These are phyloP conservation scores for Charadrius vociferus DNA, from an alignment of 2,113 vertebrate species.

Conservation along the genomic window DNA sequence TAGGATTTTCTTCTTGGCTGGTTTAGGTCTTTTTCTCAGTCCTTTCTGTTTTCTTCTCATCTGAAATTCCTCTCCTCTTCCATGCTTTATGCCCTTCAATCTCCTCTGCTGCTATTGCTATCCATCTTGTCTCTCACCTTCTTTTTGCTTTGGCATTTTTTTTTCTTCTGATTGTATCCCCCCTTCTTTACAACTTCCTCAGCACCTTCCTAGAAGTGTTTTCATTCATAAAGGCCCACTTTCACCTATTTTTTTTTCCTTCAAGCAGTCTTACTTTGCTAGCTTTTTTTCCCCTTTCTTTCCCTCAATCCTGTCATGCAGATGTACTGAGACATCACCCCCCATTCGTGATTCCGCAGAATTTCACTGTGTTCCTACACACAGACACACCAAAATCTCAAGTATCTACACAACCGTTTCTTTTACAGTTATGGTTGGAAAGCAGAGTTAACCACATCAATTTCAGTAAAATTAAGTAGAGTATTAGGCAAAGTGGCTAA, in stretches of 20 bases:
- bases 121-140: neutral
- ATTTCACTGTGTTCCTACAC: neutral
- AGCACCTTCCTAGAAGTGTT: neutral
- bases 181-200: neutral
- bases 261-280: neutral
- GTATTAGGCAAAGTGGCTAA: neutral
- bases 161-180: neutral
- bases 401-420: neutral
- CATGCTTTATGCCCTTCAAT: neutral
- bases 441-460: neutral
- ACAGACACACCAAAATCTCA: neutral
- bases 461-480: neutral
- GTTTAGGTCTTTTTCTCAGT: neutral
- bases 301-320: neutral
- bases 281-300: neutral
- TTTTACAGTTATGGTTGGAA: neutral
- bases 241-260: neutral
- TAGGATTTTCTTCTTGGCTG: neutral
- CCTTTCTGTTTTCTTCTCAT: neutral
- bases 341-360: neutral
- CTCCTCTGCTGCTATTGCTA: conserved; percentile 3
- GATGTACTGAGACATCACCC: neutral
- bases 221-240: neutral
- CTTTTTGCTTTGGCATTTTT: neutral
- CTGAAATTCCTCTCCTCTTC: conserved; percentile 34